Evolutionary conservation across 2,113 vertebrate species (phyloP).

Genomic region (Antidorcas marsupialis): DNA sequence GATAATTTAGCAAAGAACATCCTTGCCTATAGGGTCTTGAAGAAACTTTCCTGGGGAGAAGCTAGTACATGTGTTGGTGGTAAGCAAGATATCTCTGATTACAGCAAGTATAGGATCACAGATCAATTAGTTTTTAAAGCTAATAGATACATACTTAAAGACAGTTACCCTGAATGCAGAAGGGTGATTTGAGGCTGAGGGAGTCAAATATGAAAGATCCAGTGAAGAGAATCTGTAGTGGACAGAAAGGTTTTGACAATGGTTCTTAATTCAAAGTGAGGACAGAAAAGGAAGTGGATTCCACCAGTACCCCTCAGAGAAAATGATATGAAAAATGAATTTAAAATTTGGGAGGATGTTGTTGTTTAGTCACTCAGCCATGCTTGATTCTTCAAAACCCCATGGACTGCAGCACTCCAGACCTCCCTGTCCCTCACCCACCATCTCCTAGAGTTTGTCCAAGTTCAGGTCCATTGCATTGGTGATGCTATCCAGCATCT

Average conservation of each 20-base stretch:
- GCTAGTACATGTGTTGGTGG: neutral
- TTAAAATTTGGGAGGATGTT: neutral
- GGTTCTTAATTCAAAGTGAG: neutral
- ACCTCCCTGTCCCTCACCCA: neutral
- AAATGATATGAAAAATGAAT: neutral
- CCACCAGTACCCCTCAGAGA: rapidly evolving
- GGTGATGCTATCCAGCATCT: neutral
- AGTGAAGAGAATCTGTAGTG: neutral
- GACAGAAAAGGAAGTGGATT: neutral
- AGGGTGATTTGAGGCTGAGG: neutral
- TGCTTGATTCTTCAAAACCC: neutral
- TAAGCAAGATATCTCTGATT: neutral
- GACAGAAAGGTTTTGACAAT: neutral
- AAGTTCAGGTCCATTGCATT: neutral
- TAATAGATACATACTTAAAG: neutral
- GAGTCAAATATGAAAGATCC: neutral
- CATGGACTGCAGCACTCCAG: neutral
- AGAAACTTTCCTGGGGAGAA: neutral
- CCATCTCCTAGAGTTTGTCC: neutral
- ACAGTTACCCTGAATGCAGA: neutral
- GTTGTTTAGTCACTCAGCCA: neutral
- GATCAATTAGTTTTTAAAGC: neutral
- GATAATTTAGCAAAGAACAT: neutral
- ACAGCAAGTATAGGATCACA: neutral
- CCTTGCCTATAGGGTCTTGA: neutral